phyloP scores from a whole-genome alignment of 2,797 vertebrate species.

The Melanotaenia nigrans region DNA sequence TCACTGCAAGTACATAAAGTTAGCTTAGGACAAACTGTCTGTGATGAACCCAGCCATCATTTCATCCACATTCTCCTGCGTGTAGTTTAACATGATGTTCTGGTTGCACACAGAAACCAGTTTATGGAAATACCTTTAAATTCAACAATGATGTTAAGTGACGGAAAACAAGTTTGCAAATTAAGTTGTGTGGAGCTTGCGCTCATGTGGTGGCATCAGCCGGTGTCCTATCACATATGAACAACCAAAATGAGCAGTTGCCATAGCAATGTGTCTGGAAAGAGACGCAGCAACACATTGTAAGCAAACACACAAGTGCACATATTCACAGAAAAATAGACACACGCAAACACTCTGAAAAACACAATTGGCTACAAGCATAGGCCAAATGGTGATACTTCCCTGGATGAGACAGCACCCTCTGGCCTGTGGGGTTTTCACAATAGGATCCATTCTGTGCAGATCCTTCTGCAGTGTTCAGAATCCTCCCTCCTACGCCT shows the following conservation, averaged over 20 bases:
- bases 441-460: conserved; percentile 78
- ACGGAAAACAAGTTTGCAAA: conserved; percentile 49
- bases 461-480: conserved; percentile 42
- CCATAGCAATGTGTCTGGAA: conserved; percentile 54
- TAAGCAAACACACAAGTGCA: conserved; percentile 27
- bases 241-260: conserved; percentile 64
- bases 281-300: conserved; percentile 44
- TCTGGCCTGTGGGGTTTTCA: conserved; percentile 61
- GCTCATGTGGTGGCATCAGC: conserved; percentile 54
- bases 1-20: conserved; percentile 58
- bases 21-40: conserved; percentile 38
- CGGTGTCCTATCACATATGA: conserved; percentile 48
- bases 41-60: conserved; percentile 21
- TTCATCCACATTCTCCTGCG: conserved; percentile 18
- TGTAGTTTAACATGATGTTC: neutral
- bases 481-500: conserved; percentile 42
- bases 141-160: conserved; percentile 22
- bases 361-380: conserved; percentile 56
- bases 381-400: conserved; percentile 66
- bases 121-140: conserved; percentile 51
- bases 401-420: conserved; percentile 64
- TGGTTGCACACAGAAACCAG: neutral
- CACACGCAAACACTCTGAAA: conserved; percentile 38
- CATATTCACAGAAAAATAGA: conserved; percentile 32
- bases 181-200: conserved; percentile 39